A percentile compares a stretch with the other conserved stretches of the same genome.
Evolutionary conservation across 2,797 vertebrate genomes (phyloP).

Genomic region (Momotus momota): DNA sequence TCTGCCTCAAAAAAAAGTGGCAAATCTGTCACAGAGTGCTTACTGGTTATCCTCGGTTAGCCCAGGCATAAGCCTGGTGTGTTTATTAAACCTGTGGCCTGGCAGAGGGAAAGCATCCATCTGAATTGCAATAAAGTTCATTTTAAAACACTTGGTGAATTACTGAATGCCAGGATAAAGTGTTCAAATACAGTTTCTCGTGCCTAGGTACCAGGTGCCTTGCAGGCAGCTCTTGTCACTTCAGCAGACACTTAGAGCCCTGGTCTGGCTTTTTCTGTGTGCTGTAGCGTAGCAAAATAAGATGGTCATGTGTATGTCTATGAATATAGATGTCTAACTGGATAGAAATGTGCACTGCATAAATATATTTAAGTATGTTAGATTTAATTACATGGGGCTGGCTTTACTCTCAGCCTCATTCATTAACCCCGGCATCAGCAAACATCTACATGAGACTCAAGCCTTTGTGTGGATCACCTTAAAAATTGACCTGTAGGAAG

Average conservation of each 20-base stretch:
- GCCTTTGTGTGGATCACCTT: neutral
- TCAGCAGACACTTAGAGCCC: neutral
- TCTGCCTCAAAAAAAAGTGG: slow-evolving; percentile 24
- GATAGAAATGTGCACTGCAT: neutral
- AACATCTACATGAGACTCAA: neutral
- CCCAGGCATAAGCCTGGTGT: slow-evolving; percentile 48
- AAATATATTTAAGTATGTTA: neutral
- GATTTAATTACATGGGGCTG: fast-evolving
- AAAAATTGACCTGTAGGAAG: neutral
- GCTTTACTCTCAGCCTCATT: neutral
- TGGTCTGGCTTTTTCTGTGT: neutral
- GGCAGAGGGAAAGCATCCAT: slow-evolving; percentile 21
- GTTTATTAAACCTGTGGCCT: slow-evolving; percentile 19
- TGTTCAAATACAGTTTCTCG: neutral
- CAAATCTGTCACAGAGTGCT: slow-evolving; percentile 57
- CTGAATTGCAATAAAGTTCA: slow-evolving; percentile 27
- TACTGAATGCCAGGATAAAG: slow-evolving; percentile 21
- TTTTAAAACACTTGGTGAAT: slow-evolving; percentile 16
- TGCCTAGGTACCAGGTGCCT: neutral
- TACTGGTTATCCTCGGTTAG: slow-evolving; percentile 32
- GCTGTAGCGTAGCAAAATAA: neutral
- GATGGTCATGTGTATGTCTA: neutral
- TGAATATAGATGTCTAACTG: neutral
- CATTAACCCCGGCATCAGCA: neutral
- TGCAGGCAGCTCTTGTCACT: neutral